These are phyloP conservation scores for Scarus forsteni DNA, from an alignment of 2,797 vertebrate genomes.

Conservation along the genomic window DNA sequence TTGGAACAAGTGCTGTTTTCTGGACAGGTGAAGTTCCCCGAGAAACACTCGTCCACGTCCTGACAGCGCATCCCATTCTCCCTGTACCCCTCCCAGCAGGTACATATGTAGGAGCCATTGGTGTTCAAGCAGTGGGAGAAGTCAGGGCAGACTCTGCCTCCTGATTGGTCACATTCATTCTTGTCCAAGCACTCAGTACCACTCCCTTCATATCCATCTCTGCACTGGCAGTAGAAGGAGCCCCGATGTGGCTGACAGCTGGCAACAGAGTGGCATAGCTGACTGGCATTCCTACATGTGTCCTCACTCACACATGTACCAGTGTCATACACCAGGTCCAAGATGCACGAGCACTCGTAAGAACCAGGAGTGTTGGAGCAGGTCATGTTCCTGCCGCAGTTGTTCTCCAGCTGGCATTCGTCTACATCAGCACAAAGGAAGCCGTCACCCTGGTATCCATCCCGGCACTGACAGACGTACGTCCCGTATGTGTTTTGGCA, in stretches of 20 bases:
- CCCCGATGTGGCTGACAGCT: slow-evolving; percentile 73
- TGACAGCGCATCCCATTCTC: slow-evolving; percentile 79
- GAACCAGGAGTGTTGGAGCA: slow-evolving; percentile 84
- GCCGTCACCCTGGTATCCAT: slow-evolving; percentile 84
- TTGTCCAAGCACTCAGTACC: slow-evolving; percentile 83
- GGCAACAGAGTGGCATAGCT: slow-evolving; percentile 74
- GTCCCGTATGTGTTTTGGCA: slow-evolving; percentile 85
- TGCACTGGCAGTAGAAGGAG: slow-evolving; percentile 85
- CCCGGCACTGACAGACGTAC: slow-evolving; percentile 81
- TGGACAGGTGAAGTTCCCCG: slow-evolving; percentile 77
- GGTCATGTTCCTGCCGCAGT: slow-evolving; percentile 78
- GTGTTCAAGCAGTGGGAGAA: slow-evolving; percentile 83
- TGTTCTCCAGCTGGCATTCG: slow-evolving; percentile 76
- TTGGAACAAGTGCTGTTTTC: slow-evolving; percentile 82
- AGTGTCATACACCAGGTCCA: slow-evolving; percentile 69
- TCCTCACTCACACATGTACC: slow-evolving; percentile 81
- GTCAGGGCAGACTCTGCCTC: slow-evolving; percentile 63
- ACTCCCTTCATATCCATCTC: slow-evolving; percentile 81
- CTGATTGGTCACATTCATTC: slow-evolving; percentile 78
- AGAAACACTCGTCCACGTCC: slow-evolving; percentile 85
- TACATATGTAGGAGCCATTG: slow-evolving; percentile 83
- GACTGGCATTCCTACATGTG: slow-evolving; percentile 73
- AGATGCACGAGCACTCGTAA: slow-evolving; percentile 80
- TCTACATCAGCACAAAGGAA: slow-evolving; percentile 82
- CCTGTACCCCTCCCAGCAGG: slow-evolving; percentile 84